phyloP scores from a whole-genome alignment of 2,888 invertebrate genomes.

The Halocaridina rubra region DNA sequence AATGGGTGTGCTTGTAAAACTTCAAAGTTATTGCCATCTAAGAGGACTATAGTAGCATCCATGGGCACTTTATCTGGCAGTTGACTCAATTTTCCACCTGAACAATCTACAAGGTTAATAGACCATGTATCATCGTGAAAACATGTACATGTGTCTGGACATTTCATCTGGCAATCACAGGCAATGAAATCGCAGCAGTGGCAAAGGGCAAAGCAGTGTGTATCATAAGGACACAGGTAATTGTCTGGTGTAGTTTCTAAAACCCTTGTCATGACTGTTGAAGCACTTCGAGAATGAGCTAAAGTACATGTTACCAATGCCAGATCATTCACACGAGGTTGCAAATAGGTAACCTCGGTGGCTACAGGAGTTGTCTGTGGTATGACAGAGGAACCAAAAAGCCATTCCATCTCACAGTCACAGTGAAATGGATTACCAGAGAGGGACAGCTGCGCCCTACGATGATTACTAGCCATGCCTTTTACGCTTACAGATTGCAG shows the following conservation, averaged over 20 bases:
- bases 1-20: constrained; percentile 89
- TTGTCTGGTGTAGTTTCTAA: constrained; percentile 67
- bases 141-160: constrained; percentile 92
- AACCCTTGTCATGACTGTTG: constrained; percentile 15
- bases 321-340: constrained; percentile 42
- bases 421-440: constrained; percentile 86
- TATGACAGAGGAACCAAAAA: constrained; percentile 70
- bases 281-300: constrained; percentile 24
- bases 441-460: constrained; percentile 82
- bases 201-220: constrained; percentile 93
- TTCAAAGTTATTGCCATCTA: constrained; percentile 91
- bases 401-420: constrained; percentile 89
- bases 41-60: constrained; percentile 94
- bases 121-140: constrained; percentile 95
- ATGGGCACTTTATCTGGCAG: constrained; percentile 86
- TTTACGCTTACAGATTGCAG: constrained; percentile 79
- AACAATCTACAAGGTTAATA: constrained; percentile 90
- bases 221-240: constrained; percentile 91
- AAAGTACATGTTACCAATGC: constrained; percentile 38
- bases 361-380: constrained; percentile 33
- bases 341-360: constrained; percentile 27
- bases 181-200: constrained; percentile 97
- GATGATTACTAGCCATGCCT: constrained; percentile 76
- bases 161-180: constrained; percentile 97
- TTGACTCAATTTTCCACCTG: constrained; percentile 69